These are phyloP conservation scores for Hirudo medicinalis DNA, from an alignment of 1,140 invertebrate genomes.

Conservation along the genomic window DNA sequence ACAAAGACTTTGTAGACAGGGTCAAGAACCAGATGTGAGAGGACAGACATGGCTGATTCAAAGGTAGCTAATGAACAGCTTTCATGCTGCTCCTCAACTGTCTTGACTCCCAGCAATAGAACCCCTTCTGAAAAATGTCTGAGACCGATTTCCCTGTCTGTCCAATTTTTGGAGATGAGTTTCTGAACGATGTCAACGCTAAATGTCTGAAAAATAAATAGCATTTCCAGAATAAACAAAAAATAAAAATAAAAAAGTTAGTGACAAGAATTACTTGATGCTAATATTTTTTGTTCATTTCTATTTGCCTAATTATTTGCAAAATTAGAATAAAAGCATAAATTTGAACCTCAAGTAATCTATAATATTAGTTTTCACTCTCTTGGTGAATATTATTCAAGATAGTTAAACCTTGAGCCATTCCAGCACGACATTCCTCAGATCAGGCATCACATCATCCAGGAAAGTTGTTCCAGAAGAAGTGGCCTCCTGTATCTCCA, in stretches of 20 bases:
- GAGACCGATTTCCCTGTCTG: conserved; percentile 40
- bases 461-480: too few species aligned
- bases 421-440: too few species aligned
- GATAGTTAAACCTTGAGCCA: too few species aligned
- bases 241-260: neutral
- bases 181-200: conserved; percentile 40
- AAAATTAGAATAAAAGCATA: too few species aligned
- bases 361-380: too few species aligned
- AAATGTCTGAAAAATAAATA: conserved; percentile 27
- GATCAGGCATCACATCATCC: too few species aligned
- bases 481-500: too few species aligned
- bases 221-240: neutral
- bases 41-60: conserved; percentile 37
- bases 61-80: conserved; percentile 25
- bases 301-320: too few species aligned
- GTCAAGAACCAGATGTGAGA: conserved; percentile 41
- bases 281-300: too few species aligned
- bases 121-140: conserved; percentile 34
- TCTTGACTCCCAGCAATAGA: conserved; percentile 30
- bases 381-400: too few species aligned
- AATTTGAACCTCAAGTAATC: too few species aligned
- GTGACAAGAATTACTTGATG: too few species aligned
- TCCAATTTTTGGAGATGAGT: conserved; percentile 43
- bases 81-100: conserved; percentile 23
- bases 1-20: conserved; percentile 45